Percentiles rank a stretch among this genome's conserved stretches.
Conservation (phyloP, 2,888 invertebrate genomes). For the Metalampra italica region DNA sequence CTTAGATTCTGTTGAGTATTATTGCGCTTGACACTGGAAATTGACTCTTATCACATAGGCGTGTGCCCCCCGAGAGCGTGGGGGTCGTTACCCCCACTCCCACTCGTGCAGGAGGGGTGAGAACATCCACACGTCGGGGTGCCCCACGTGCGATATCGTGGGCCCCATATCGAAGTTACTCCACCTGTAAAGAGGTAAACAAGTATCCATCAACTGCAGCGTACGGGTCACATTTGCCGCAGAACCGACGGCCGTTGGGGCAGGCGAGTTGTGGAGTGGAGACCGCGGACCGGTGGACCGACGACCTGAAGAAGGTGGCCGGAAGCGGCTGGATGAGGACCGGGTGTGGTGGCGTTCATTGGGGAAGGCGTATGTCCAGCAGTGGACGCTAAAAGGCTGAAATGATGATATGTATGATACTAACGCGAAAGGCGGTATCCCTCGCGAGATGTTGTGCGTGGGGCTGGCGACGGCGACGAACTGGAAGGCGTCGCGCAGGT, state of each 20-base stretch:
- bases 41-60: not conserved
- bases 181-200: not conserved
- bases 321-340: too few relatives aligned
- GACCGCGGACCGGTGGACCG: too few relatives aligned
- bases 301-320: too few relatives aligned
- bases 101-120: conserved; percentile 74
- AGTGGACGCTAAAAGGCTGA: too few relatives aligned
- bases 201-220: too few relatives aligned
- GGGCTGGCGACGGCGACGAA: conserved; percentile 78
- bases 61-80: not conserved
- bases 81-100: conserved; percentile 42
- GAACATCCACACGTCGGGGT: conserved; percentile 84
- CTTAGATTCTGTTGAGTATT: not conserved
- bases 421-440: conserved; percentile 81
- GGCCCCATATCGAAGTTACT: conserved; percentile 72
- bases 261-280: too few relatives aligned
- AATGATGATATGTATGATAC: conserved; percentile 10
- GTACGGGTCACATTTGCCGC: too few relatives aligned
- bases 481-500: conserved; percentile 47
- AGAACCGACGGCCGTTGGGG: too few relatives aligned
- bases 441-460: conserved; percentile 73
- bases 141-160: conserved; percentile 79
- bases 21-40: not conserved
- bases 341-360: too few relatives aligned
- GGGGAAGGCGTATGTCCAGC: too few relatives aligned